A percentile compares a stretch with the other conserved stretches of the same genome.
These are phyloP conservation scores for Micromys minutus DNA, from an alignment of 2,113 vertebrate genomes.

Conservation along the genomic window DNA sequence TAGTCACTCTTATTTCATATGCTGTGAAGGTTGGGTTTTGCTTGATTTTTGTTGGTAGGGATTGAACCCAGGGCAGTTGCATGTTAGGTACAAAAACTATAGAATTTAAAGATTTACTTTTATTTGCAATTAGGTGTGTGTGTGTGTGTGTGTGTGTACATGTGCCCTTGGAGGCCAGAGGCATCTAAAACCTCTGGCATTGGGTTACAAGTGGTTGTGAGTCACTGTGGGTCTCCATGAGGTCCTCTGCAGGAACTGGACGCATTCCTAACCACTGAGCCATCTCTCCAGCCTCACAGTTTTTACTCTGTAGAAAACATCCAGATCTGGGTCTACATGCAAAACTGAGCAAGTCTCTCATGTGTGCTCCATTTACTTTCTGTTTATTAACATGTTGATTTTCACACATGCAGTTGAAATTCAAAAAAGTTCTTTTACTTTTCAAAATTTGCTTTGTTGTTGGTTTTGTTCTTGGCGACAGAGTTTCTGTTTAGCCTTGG, in stretches of 20 bases:
- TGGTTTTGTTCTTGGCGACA: background rate
- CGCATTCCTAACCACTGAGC: background rate
- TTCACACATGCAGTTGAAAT: background rate
- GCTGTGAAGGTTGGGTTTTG: background rate
- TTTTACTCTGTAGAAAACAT: background rate
- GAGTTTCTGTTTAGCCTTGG: background rate
- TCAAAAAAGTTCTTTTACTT: background rate
- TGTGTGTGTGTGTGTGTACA: background rate
- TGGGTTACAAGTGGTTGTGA: background rate
- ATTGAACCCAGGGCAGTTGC: background rate
- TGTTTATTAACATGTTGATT: background rate
- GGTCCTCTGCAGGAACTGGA: background rate
- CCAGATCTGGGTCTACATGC: background rate
- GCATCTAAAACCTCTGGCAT: background rate
- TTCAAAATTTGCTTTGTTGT: background rate
- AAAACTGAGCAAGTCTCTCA: background rate
- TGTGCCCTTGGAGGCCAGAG: background rate
- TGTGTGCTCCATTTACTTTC: background rate
- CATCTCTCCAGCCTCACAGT: background rate
- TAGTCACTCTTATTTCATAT: background rate
- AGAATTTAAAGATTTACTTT: background rate
- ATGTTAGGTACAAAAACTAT: background rate
- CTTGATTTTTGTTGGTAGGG: background rate
- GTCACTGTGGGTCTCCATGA: background rate
- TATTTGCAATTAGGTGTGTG: background rate